Percentiles rank a stretch among this genome's conserved stretches.
Evolutionary conservation across 2,113 vertebrate genomes (phyloP).

Genomic region (Solenodon paradoxus): DNA sequence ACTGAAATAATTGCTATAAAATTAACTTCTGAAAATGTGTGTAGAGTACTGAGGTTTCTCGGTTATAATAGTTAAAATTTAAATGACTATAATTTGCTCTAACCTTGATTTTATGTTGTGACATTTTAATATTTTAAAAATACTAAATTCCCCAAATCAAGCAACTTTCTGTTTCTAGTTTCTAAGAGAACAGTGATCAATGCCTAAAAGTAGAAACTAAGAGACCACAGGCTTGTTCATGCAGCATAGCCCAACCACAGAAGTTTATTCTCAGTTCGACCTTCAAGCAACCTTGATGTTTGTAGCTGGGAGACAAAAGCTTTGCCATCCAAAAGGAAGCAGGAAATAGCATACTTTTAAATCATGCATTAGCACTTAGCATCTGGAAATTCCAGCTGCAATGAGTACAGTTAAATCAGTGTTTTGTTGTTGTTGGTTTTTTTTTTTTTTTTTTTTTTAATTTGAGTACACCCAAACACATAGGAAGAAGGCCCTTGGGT

Average conservation of each 20-base stretch:
- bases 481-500: conserved; percentile 17
- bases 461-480: conserved; percentile 46
- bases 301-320: conserved; percentile 57
- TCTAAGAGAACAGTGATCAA: neutral
- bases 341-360: conserved; percentile 67
- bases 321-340: conserved; percentile 50
- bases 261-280: neutral
- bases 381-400: conserved; percentile 66
- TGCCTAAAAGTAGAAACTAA: neutral
- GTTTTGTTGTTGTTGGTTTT: no score
- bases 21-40: neutral
- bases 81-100: neutral
- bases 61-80: neutral
- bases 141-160: neutral
- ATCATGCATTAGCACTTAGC: conserved; percentile 78
- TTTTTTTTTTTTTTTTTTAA: neutral
- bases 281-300: conserved; percentile 51
- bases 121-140: neutral
- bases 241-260: neutral
- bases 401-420: conserved; percentile 48
- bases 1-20: neutral
- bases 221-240: neutral
- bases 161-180: neutral
- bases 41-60: neutral
- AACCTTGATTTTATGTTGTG: neutral